Base-by-base conservation (phyloP, 2,888 invertebrate genomes). In the Timema podura region DNA sequence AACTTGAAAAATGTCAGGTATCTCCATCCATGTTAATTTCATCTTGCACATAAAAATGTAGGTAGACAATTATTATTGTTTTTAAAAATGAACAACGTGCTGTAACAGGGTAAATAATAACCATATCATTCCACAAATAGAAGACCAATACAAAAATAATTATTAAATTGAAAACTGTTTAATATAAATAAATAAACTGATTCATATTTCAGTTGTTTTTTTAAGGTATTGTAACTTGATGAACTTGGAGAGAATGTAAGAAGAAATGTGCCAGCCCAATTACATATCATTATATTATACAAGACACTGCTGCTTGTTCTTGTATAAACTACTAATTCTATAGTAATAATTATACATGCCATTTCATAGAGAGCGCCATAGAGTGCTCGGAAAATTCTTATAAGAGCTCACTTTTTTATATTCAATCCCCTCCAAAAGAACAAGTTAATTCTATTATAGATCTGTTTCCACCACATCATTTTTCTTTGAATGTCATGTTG, bases 401-500 rank as follows among this genome's bases (percentile, higher is more conserved):
- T 48, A 64, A 67, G 67, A 67, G 71, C 70, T 72, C 72, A 70
- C 68, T 68, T 69, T 69, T 71, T 72, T 72, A 72, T 70, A 72
- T 72, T 54, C 69, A 70, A 66, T 70, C 66, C 30, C 68, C 69
- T 15, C 48, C 48, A 68, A 45, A 61, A 61, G 45, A 44, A 64
- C 48, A 44, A 44, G 30, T 57, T 64, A 65, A 67, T 71, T 68
- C 48, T 47, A 59, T 48, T 70, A 70, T 70, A 72, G 51, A 61
- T 49, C 67, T 64, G 64, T 69, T 71, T 72, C 70, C 68, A 72
- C 66, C 48, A 69, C n/a, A 69, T 15, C 46, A 61, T 13, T 59
- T 73, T 72, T 69, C 69, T 68, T 73, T 73, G 54, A 70, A 61
- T 73, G 73, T 73, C 73, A 69, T 73, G 71, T 71, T 73, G 67